Evolutionary conservation across 2,797 vertebrate genomes (phyloP).

Genomic region (Eurystomus glaucurus): DNA sequence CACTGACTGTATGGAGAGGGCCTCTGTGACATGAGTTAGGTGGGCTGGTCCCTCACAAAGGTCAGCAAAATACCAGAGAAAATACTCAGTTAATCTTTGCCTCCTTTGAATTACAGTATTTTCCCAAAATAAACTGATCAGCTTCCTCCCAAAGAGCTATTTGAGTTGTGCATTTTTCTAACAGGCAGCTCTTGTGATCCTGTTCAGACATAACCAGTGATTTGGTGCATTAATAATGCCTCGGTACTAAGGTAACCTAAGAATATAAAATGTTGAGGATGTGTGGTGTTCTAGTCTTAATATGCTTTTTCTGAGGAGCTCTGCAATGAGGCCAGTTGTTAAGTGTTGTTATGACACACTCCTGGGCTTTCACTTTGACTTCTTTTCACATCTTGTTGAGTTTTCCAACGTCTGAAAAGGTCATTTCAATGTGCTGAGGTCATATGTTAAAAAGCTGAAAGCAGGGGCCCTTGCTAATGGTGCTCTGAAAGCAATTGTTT

Average conservation of each 20-base stretch:
- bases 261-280: constrained; percentile 21
- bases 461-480: not conserved
- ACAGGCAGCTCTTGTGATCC: not conserved
- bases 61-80: constrained; percentile 21
- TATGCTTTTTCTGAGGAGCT: not conserved
- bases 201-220: constrained; percentile 9
- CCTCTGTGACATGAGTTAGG: not conserved
- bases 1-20: not conserved
- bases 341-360: not conserved
- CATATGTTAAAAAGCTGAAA: constrained; percentile 44
- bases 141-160: not conserved
- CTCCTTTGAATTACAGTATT: not conserved
- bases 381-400: constrained; percentile 33
- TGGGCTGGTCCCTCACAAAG: not conserved
- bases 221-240: not conserved
- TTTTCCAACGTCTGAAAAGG: constrained; percentile 16
- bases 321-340: not conserved
- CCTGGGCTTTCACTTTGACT: constrained; percentile 40
- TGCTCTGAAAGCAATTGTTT: constrained; percentile 34
- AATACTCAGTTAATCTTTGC: not conserved
- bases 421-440: constrained; percentile 40
- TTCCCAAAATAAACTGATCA: constrained; percentile 19
- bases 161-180: not conserved
- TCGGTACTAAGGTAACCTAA: not conserved
- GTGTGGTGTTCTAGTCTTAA: not conserved